Evolutionary conservation across 2,797 vertebrate species (phyloP).

Genomic region (Epinephelus malabaricus): DNA sequence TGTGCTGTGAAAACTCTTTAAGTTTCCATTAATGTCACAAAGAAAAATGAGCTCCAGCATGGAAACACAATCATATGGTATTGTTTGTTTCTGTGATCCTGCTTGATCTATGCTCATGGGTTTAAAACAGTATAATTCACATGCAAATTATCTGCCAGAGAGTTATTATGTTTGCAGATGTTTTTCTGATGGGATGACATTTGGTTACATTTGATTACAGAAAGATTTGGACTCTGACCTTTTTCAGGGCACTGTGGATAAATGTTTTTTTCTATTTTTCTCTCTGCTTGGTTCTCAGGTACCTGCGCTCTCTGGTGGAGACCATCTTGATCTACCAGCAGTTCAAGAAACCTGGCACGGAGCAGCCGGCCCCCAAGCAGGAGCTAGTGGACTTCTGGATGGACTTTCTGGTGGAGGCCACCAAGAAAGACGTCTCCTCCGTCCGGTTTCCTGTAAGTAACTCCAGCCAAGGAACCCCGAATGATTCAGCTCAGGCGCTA

Average conservation of each 20-base stretch:
- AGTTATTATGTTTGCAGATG: background rate
- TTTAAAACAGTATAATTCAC: conserved; percentile 19
- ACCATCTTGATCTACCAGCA: conserved; percentile 97
- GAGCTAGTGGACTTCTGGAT: conserved; percentile 99
- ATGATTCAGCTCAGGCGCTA: background rate
- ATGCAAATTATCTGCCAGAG: conserved; percentile 20
- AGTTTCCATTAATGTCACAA: conserved; percentile 42
- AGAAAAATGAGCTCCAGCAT: conserved; percentile 40
- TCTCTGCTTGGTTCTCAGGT: conserved; percentile 84
- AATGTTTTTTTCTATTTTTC: background rate
- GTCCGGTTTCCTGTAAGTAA: conserved; percentile 96
- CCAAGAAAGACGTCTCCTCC: conserved; percentile 94
- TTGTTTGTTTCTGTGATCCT: conserved; percentile 25
- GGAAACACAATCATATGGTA: conserved; percentile 28
- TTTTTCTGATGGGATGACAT: background rate
- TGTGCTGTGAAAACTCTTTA: conserved; percentile 49
- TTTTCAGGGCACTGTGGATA: background rate
- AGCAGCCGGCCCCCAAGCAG: conserved; percentile 90
- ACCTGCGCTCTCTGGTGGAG: conserved; percentile 94
- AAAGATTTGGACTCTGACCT: background rate
- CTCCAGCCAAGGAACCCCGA: background rate
- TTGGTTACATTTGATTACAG: background rate
- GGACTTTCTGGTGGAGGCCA: conserved; percentile 97
- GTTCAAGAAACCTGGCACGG: conserved; percentile 91
- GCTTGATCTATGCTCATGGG: conserved; percentile 7